Percentiles rank a stretch among this genome's conserved stretches.
phyloP scores from a whole-genome alignment of 2,888 invertebrate species.

The Drosophila multiciliata region DNA sequence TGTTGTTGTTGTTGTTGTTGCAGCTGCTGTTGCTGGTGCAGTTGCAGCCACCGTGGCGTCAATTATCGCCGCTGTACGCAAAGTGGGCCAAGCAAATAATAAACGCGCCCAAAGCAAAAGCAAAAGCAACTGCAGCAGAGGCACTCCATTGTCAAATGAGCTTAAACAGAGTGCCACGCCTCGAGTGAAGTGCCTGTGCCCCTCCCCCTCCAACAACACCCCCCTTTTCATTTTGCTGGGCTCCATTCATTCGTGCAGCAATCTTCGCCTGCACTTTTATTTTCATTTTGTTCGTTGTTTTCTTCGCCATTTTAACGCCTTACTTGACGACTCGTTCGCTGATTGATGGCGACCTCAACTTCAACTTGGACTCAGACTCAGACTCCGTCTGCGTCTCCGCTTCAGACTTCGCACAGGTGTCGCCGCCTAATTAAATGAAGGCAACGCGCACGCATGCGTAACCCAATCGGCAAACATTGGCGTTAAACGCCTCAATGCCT shows the following conservation, averaged over 20 bases:
- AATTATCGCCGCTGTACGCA: conserved; percentile 73
- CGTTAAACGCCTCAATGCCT: conserved; percentile 16
- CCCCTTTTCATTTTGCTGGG: not conserved
- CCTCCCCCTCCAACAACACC: not conserved
- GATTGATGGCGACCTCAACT: conserved; percentile 75
- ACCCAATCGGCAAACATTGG: conserved; percentile 60
- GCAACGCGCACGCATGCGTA: conserved; percentile 78
- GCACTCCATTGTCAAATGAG: conserved; percentile 75
- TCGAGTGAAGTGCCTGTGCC: conserved; percentile 26
- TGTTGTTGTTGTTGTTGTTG: conserved; percentile 19
- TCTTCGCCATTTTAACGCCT: conserved; percentile 74
- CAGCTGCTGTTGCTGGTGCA: conserved; percentile 30
- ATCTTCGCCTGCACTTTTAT: conserved; percentile 37
- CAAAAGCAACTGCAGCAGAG: conserved; percentile 22
- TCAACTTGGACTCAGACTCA: conserved; percentile 43
- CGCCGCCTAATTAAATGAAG: conserved; percentile 78
- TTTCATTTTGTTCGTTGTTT: conserved; percentile 27
- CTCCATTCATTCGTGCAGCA: conserved; percentile 41
- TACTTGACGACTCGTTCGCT: conserved; percentile 73
- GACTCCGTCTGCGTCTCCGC: not conserved
- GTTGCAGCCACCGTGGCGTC: conserved; percentile 80
- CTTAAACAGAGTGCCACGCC: conserved; percentile 69
- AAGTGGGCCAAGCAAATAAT: conserved; percentile 78
- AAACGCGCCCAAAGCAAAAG: conserved; percentile 65
- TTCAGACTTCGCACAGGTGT: conserved; percentile 42